Conservation (phyloP, 2,888 invertebrate genomes). For the Cheilosia scutellata region DNA sequence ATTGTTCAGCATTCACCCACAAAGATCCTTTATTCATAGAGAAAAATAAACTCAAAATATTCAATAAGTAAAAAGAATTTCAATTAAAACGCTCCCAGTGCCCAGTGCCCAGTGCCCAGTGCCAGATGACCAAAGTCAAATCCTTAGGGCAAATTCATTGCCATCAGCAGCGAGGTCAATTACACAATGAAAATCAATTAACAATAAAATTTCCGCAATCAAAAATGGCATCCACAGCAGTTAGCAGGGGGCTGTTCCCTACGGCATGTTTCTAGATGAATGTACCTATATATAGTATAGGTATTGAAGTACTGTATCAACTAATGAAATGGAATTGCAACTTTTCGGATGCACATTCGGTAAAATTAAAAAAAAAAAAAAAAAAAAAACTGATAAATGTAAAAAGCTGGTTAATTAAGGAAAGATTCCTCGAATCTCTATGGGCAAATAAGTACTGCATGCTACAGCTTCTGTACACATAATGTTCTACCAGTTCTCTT, state of each 20-base stretch:
- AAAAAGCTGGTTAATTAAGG: constrained; percentile 57
- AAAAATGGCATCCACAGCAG: constrained; percentile 46
- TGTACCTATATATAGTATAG: neutral
- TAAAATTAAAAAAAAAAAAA: constrained; percentile 29
- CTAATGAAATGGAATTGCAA: neutral
- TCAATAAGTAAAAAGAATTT: constrained; percentile 37
- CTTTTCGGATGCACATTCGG: constrained; percentile 39
- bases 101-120: too few species aligned
- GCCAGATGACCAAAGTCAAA: constrained; percentile 22
- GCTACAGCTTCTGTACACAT: neutral
- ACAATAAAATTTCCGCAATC: constrained; percentile 59
- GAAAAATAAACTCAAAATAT: neutral
- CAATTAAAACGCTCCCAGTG: constrained; percentile 48
- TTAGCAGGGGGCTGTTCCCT: constrained; percentile 7
- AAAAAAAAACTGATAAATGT: constrained; percentile 49
- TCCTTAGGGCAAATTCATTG: constrained; percentile 57
- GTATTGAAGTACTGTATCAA: neutral
- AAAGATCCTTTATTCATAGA: neutral
- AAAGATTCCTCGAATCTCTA: constrained; percentile 3
- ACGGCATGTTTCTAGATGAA: neutral
- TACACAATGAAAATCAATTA: constrained; percentile 72
- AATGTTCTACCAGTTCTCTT: neutral
- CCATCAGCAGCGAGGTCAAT: constrained; percentile 52
- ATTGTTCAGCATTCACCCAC: neutral
- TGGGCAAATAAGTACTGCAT: neutral